Evolutionary conservation across 2,888 invertebrate species (phyloP), one percentile per base, ranked within the genome.

Genomic region (Ashinkailepas kermadecensis): DNA sequence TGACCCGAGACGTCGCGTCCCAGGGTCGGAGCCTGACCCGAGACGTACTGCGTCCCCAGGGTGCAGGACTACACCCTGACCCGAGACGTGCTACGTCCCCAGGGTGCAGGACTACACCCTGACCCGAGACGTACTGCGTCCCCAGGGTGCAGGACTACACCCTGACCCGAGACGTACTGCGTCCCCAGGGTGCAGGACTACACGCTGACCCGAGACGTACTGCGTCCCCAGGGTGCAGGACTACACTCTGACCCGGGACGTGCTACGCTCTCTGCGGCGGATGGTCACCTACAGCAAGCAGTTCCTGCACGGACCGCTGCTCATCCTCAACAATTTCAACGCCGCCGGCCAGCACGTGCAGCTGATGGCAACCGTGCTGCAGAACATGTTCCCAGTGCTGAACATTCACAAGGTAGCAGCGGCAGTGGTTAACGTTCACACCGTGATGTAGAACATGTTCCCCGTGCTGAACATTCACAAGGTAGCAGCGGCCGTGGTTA

Each of bases 391-490:
- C 87, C 99, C 99, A 0, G 93, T 95, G 0, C 96, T 99, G 81
- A 98, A 99, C 88, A 92, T 99, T 83, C 94, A 95, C 64, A 94
- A 92, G 85, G 95, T 95, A 87, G 89, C 39, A 58, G 9, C 13
- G 58, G 9, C 10, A 13, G 13, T 58, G 10, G 58, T 9, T 13
- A 9, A 58, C 58, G 9, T 9, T 9, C 9, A 58, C 9, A 93
- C 95, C 18, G 97, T 96, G 90, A 97, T 99, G 87, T 98, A 99
- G 89, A 98, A 97, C 86, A 96, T 99, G 96, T 99, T 99, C 87
- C 99, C 99, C 0, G 93, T 95, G 0, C 95, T 99, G 81, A 98
- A 99, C 88, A 92, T 99, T 83, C 94, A 95, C 64, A 94, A 92
- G 85, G 95, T 95, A 39, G 39, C 39, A n/a, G n/a, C n/a, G n/a